A percentile compares a stretch with the other conserved stretches of the same genome.
Evolutionary conservation across 2,888 invertebrate species (phyloP).

Genomic region (Balanococcus diminutus): DNA sequence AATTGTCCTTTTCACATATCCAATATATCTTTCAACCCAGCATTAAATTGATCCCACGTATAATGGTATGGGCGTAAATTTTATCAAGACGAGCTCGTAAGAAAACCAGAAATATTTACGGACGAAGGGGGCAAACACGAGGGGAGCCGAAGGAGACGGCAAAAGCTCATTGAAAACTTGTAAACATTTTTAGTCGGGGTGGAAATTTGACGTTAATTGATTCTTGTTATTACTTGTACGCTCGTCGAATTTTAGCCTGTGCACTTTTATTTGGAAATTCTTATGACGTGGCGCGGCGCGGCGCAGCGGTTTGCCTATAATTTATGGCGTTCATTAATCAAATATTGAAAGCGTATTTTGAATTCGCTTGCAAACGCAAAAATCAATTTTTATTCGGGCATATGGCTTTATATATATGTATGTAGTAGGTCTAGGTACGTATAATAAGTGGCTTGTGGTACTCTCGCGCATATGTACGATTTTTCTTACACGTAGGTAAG

Average conservation of each 20-base stretch:
- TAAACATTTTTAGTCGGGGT: slow-evolving; percentile 14
- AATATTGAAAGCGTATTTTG: slow-evolving; percentile 42
- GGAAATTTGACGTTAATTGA: slow-evolving; percentile 36
- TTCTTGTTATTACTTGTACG: slow-evolving; percentile 37
- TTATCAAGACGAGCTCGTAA: too few relatives aligned
- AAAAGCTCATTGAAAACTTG: not conserved
- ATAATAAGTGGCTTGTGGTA: too few relatives aligned
- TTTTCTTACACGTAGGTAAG: too few relatives aligned
- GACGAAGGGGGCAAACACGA: too few relatives aligned
- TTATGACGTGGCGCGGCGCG: not conserved
- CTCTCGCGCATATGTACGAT: not conserved
- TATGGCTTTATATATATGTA: not conserved
- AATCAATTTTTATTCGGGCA: slow-evolving; percentile 19
- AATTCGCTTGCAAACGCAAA: slow-evolving; percentile 26
- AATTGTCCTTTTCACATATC: too few relatives aligned
- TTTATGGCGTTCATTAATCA: slow-evolving; percentile 32
- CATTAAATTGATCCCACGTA: too few relatives aligned
- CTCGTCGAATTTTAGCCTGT: not conserved
- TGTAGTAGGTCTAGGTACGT: not conserved
- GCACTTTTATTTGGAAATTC: not conserved
- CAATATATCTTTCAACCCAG: too few relatives aligned
- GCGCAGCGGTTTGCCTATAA: not conserved
- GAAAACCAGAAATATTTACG: too few relatives aligned
- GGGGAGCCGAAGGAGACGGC: not conserved
- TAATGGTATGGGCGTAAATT: too few relatives aligned